Evolutionary conservation across 2,113 vertebrate genomes (phyloP), one percentile per base, ranked within the genome.

Genomic region (Oplegnathus fasciatus): DNA sequence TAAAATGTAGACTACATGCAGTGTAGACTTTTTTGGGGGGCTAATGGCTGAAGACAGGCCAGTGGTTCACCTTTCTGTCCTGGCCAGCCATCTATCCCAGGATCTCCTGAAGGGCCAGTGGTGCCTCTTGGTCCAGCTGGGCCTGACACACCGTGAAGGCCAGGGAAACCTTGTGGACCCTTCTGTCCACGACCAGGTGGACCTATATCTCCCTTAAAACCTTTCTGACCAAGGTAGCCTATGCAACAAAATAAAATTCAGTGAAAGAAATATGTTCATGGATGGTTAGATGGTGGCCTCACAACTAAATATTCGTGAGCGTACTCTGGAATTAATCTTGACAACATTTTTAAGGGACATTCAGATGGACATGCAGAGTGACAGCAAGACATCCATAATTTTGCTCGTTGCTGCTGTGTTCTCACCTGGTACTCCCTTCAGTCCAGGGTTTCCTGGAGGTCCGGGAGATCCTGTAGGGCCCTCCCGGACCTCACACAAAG

Each of bases 11-110:
- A 28, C 22, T 30, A 11, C 3, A 55, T 57, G 32, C 50, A n/a
- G 8, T 46, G 26, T 20, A 32, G 28, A 32, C 10, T 9, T 68
- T 34, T 44, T 55, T 2, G 5, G 8, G n/a, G 0, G 13, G 1
- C 0, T 11, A 26, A 58, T 58, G n/a, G 9, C 52, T 50, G 24
- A 22, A 69, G 14, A 52, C 5, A 71, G n/a, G 4, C 37, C 48
- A 75, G 15, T n/a, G 2, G 40, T 55, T 90, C 50, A 93, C 94
- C 94, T 89, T 93, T 94, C 11, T n/a, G 26, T 75, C 93, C 89
- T 50, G 58, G 66, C n/a, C 14, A 42, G 22, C 93, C 93, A 72
- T 60, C 9, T 6, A 55, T 14, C 6, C 93, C 95, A 65, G 74
- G 73, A 64, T 93, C 89, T 83, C 95, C 95, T 9, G 44, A 67